Base-by-base conservation (phyloP, 1,140 invertebrate genomes). In the Drosophila ficusphila region DNA sequence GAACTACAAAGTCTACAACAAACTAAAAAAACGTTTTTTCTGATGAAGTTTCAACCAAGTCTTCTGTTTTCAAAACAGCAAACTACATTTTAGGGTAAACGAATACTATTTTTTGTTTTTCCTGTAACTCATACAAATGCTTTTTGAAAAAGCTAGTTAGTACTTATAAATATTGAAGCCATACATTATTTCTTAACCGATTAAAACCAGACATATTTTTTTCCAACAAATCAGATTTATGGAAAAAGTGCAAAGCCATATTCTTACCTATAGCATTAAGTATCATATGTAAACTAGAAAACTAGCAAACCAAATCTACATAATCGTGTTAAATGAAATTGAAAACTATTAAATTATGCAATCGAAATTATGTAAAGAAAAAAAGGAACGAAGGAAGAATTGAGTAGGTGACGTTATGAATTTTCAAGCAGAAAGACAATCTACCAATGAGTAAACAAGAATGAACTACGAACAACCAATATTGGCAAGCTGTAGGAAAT, bases 371-470 rank as follows among this genome's bases (percentile, higher is more conserved):
- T 16, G 44, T 39, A 33, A 33, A 39, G 18, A 49, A 7, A 25
- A 39, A n/a, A 14, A 12, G 27, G 44, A 48, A 23, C 34, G 34
- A 54, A 56, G 27, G 41, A 25, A 25, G 52, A 64, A 48, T 34
- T 74, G 48, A 64, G 65, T 67, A 52, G 41, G 74, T 54, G 46
- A 74, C 71, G 38, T 47, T 70, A 56, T 53, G 68, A 82, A 62
- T 57, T 65, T 78, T 78, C 69, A 65, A 71, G 76, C 70, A 72
- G 73, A 64, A 79, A 73, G 81, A 85, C 81, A 85, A 85, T 85
- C 81, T 85, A 74, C 14, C 21, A 61, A 61, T 34, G 47, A 31
- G 62, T 34, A 67, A 67, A 67, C 39, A 49, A 18, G 42, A 46
- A 67, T 39, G 57, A 67, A 49, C 25, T 41, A 23, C 8, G 58